Conservation (phyloP, 2,888 invertebrate species). For the Tetropium fuscum region DNA sequence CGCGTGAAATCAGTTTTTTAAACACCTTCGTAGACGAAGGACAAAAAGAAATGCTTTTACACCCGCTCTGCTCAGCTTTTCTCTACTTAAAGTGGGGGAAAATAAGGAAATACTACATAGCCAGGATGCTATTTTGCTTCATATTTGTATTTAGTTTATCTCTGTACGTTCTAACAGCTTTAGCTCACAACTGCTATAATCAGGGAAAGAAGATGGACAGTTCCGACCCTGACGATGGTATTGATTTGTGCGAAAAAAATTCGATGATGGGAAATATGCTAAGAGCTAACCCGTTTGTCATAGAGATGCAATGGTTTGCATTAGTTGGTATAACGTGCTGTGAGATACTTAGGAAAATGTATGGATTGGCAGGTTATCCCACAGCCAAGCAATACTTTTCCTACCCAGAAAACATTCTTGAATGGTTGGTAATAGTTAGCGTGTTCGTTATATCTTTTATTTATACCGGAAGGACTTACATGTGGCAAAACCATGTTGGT, state of each 20-base stretch:
- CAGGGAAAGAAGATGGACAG: conserved; percentile 78
- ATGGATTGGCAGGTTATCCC: conserved; percentile 84
- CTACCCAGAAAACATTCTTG: conserved; percentile 87
- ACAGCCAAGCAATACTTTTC: conserved; percentile 84
- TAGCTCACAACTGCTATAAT: conserved; percentile 88
- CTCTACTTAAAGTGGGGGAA: conserved; percentile 91
- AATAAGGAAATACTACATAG: conserved; percentile 88
- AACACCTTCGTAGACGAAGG: conserved; percentile 91
- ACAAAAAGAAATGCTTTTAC: conserved; percentile 86
- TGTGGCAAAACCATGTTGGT: conserved; percentile 89
- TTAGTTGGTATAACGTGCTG: conserved; percentile 82
- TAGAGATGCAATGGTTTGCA: conserved; percentile 88
- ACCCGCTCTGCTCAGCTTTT: conserved; percentile 89
- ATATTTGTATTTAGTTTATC: conserved; percentile 84
- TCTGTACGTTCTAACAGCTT: conserved; percentile 82
- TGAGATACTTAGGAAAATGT: conserved; percentile 83
- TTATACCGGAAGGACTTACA: conserved; percentile 80
- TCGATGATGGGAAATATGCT: conserved; percentile 82
- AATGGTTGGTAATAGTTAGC: conserved; percentile 88
- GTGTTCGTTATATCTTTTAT: conserved; percentile 87
- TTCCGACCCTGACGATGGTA: conserved; percentile 75
- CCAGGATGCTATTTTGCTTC: conserved; percentile 81
- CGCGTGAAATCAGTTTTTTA: conserved; percentile 86
- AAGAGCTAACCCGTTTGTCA: conserved; percentile 79
- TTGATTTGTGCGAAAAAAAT: conserved; percentile 81